These are phyloP conservation scores for Esox masquinongy DNA, from an alignment of 2,797 vertebrate genomes.

Conservation along the genomic window DNA sequence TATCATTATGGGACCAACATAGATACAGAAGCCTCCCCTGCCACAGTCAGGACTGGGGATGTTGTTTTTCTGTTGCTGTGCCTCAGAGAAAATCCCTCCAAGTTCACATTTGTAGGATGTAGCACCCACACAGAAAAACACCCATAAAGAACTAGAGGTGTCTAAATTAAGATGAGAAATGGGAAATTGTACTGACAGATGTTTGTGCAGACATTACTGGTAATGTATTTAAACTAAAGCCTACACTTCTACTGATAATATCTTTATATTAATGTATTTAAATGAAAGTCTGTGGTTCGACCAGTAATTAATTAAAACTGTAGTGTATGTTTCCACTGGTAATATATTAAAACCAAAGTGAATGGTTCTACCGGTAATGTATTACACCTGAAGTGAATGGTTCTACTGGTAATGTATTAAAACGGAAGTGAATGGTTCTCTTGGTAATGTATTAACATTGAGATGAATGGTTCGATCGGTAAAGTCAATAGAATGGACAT, in stretches of 20 bases:
- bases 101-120: neutral
- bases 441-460: neutral
- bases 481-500: neutral
- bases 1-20: conserved; percentile 1
- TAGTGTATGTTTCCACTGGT: too few species aligned
- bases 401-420: too few species aligned
- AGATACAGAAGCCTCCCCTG: neutral
- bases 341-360: neutral
- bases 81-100: neutral
- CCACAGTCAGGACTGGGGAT: neutral
- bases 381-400: neutral
- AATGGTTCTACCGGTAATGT: too few species aligned
- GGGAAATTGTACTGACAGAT: neutral
- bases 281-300: too few species aligned
- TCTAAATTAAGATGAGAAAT: conserved; percentile 1
- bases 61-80: conserved; percentile 2
- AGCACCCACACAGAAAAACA: neutral
- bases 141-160: neutral
- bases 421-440: too few species aligned
- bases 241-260: too few species aligned
- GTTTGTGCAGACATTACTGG: too few species aligned
- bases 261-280: too few species aligned
- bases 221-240: too few species aligned
- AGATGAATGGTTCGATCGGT: neutral
- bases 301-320: too few species aligned